phyloP scores from a whole-genome alignment of 2,888 invertebrate species.

The Onchidella celtica region DNA sequence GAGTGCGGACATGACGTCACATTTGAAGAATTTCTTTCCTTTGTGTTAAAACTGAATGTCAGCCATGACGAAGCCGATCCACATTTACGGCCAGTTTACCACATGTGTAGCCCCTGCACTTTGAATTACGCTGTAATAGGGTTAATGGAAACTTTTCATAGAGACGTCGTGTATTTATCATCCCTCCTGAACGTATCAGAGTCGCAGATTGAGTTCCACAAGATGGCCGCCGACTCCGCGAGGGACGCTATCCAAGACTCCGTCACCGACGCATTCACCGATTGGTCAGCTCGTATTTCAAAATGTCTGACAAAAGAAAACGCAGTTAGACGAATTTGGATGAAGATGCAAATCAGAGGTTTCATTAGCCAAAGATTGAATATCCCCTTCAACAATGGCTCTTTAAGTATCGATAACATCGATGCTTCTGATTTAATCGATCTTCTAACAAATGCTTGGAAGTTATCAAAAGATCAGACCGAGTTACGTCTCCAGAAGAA shows the following conservation, averaged over 20 bases:
- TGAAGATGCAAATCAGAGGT: slow-evolving; percentile 43
- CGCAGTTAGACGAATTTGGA: slow-evolving; percentile 35
- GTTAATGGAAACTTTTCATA: slow-evolving; percentile 44
- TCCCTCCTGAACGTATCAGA: slow-evolving; percentile 20
- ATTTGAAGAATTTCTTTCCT: slow-evolving; percentile 58
- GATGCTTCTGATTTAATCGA: slow-evolving; percentile 9
- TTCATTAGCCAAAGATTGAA: slow-evolving; percentile 26
- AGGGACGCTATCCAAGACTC: slow-evolving; percentile 43
- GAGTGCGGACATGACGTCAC: slow-evolving; percentile 60
- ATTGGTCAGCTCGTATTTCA: slow-evolving; percentile 1
- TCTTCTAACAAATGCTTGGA: neutral
- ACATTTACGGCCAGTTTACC: slow-evolving; percentile 31
- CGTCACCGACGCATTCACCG: slow-evolving; percentile 29
- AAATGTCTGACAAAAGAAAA: slow-evolving; percentile 37
- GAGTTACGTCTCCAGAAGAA: slow-evolving; percentile 28
- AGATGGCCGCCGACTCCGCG: slow-evolving; percentile 1
- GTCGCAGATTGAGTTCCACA: slow-evolving; percentile 8
- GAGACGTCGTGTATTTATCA: slow-evolving; percentile 42
- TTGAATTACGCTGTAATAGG: slow-evolving; percentile 50
- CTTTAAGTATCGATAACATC: neutral
- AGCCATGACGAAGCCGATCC: slow-evolving; percentile 15
- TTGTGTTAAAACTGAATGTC: slow-evolving; percentile 46
- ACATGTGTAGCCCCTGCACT: slow-evolving; percentile 47
- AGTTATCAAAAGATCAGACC: neutral
- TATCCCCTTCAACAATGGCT: slow-evolving; percentile 23